These are phyloP conservation scores for Papilio helenus DNA, from an alignment of 1,140 invertebrate genomes.

Conservation along the genomic window DNA sequence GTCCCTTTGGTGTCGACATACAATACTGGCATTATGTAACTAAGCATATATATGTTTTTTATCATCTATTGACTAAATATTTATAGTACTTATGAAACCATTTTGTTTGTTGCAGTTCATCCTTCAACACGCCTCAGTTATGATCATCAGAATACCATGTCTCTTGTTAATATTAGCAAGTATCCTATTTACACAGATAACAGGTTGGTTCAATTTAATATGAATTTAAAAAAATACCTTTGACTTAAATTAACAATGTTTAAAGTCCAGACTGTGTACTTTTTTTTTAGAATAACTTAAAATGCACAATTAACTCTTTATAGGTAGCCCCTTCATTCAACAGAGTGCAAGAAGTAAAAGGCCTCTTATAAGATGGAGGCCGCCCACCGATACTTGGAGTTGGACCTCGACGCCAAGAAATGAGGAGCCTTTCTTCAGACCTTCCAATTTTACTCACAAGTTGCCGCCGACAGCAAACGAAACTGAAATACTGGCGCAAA, in stretches of 20 bases:
- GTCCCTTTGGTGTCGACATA: neutral
- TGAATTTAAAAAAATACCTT: too few relatives aligned
- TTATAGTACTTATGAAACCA: neutral
- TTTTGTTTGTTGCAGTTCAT: slow-evolving; percentile 56
- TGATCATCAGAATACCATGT: slow-evolving; percentile 77
- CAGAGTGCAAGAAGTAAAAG: slow-evolving; percentile 57
- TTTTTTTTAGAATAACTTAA: neutral
- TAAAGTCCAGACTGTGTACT: too few relatives aligned
- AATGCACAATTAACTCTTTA: slow-evolving; percentile 33
- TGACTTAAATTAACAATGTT: neutral
- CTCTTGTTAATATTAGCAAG: slow-evolving; percentile 55
- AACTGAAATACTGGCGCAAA: slow-evolving; percentile 81
- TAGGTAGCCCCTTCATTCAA: slow-evolving; percentile 77
- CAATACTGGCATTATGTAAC: neutral
- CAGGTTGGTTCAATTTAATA: slow-evolving; percentile 53
- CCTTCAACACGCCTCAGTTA: slow-evolving; percentile 53
- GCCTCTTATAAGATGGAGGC: slow-evolving; percentile 83
- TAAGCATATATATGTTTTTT: neutral
- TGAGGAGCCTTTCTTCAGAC: slow-evolving; percentile 81
- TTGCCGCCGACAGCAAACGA: slow-evolving; percentile 80
- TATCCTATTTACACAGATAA: slow-evolving; percentile 50
- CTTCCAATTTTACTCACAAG: slow-evolving; percentile 81
- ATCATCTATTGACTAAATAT: neutral
- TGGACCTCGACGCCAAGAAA: slow-evolving; percentile 79
- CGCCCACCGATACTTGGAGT: slow-evolving; percentile 82